Evolutionary conservation across 2,113 vertebrate species (phyloP).

Genomic region (Butorides virescens): DNA sequence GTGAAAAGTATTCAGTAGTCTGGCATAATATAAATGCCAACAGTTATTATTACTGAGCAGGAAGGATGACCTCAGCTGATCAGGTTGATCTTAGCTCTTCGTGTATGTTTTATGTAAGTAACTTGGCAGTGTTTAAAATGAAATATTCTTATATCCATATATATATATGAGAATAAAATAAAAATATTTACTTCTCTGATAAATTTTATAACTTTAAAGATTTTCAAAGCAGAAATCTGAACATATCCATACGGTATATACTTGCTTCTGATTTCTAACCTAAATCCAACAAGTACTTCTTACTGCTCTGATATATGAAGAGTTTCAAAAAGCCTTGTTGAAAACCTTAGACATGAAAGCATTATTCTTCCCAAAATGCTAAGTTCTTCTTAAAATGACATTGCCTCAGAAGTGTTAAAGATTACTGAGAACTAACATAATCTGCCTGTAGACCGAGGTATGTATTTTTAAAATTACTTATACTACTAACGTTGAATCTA

Average conservation of each 20-base stretch:
- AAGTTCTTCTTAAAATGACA: neutral
- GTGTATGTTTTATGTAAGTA: neutral
- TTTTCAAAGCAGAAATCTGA: neutral
- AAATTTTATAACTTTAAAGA: neutral
- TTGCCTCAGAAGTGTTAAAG: neutral
- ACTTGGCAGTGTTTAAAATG: neutral
- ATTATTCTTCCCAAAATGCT: neutral
- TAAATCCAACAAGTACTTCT: neutral
- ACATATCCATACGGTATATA: neutral
- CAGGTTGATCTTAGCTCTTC: neutral
- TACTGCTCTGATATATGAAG: neutral
- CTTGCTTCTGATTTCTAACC: neutral
- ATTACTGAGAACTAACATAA: neutral
- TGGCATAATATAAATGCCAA: neutral
- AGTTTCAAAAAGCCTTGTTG: neutral
- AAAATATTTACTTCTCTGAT: neutral
- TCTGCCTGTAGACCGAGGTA: accelerated
- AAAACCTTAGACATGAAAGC: neutral
- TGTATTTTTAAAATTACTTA: neutral
- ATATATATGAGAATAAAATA: neutral
- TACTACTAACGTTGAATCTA: neutral
- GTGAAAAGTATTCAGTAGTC: neutral
- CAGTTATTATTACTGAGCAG: neutral
- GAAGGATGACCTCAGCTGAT: neutral
- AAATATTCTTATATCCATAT: neutral